These are phyloP conservation scores for Napeogenes inachia DNA, from an alignment of 2,888 invertebrate species.

Conservation along the genomic window DNA sequence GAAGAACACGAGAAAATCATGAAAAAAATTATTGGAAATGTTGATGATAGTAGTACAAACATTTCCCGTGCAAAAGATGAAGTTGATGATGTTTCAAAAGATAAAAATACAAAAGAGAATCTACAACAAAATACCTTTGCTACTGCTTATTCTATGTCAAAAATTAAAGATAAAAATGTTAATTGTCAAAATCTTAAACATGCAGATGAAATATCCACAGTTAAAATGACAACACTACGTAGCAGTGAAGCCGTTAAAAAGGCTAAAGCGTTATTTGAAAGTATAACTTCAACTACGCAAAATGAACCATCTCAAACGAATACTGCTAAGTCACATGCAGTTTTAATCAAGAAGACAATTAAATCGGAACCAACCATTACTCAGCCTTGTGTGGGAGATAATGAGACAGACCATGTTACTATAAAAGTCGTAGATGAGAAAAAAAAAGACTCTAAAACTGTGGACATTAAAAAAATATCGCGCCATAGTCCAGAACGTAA, in stretches of 20 bases:
- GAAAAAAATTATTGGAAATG: conserved; percentile 51
- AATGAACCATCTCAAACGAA: conserved; percentile 45
- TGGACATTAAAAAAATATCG: conserved; percentile 38
- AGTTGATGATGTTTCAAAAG: conserved; percentile 28
- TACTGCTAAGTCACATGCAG: conserved; percentile 69
- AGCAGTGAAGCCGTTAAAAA: conserved; percentile 82
- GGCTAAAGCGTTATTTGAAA: conserved; percentile 84
- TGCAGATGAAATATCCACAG: conserved; percentile 44
- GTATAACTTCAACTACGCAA: conserved; percentile 69
- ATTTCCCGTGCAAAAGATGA: conserved; percentile 32
- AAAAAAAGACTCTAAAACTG: conserved; percentile 29
- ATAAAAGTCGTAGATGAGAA: conserved; percentile 37
- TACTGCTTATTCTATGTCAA: conserved; percentile 50
- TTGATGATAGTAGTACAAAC: conserved; percentile 41
- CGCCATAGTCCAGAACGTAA: conserved; percentile 45
- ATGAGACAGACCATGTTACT: conserved; percentile 39
- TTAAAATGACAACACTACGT: conserved; percentile 67
- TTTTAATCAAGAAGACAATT: conserved; percentile 58
- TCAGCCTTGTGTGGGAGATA: conserved; percentile 46
- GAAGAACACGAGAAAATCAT: conserved; percentile 70
- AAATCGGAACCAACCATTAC: conserved; percentile 48
- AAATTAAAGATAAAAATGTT: conserved; percentile 47
- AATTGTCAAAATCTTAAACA: conserved; percentile 42
- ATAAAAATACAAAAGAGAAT: conserved; percentile 33
- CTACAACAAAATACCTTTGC: conserved; percentile 37